Conservation (phyloP, 2,888 invertebrate species). For the Neocrepidodera transversa region DNA sequence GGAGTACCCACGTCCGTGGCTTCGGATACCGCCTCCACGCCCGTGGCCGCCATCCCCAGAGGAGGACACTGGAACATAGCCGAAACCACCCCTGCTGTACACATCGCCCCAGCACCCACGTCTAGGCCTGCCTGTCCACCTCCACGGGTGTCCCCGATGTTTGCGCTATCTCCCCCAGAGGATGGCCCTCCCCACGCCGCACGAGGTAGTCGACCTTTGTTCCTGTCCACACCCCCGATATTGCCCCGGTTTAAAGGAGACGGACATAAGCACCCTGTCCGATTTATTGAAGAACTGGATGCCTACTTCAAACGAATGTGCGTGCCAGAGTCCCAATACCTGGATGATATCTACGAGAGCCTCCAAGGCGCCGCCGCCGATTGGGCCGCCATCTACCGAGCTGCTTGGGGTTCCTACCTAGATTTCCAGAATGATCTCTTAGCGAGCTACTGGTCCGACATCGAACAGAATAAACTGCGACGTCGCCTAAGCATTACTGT, state of each 20-base stretch:
- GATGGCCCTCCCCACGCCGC: too few species aligned
- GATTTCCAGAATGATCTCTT: constrained; percentile 13
- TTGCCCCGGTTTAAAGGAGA: background rate
- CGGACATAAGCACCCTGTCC: background rate
- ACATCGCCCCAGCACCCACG: too few species aligned
- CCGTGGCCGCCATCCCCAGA: too few species aligned
- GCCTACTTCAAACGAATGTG: background rate
- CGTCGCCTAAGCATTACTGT: background rate
- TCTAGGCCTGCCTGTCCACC: too few species aligned
- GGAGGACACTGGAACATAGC: too few species aligned
- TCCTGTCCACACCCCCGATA: background rate
- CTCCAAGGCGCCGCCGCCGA: background rate
- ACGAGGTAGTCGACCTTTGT: background rate
- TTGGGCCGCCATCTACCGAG: constrained; percentile 2
- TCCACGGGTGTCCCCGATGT: too few species aligned
- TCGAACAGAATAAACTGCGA: constrained; percentile 16
- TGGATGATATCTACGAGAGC: background rate
- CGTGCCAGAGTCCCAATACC: background rate
- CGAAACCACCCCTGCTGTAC: too few species aligned
- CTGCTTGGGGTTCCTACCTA: background rate
- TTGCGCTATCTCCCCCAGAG: too few species aligned
- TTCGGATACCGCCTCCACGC: too few species aligned
- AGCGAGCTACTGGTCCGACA: constrained; percentile 11
- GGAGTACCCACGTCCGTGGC: too few species aligned
- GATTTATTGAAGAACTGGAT: background rate